Evolutionary conservation across 2,888 invertebrate genomes (phyloP).

Genomic region (Mesoligia furuncula): DNA sequence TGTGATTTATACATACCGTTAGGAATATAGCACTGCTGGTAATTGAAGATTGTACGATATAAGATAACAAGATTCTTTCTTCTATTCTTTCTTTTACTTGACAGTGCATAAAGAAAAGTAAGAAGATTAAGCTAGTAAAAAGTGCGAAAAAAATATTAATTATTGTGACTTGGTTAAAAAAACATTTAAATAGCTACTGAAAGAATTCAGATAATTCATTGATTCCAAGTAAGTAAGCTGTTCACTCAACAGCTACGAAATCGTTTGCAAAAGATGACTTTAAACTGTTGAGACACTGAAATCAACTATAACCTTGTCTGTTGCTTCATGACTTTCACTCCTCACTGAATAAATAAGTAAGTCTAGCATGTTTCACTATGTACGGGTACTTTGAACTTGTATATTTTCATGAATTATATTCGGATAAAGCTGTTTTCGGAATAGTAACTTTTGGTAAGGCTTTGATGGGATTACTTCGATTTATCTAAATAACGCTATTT

Average conservation of each 20-base stretch:
- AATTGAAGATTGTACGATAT: conserved; percentile 1
- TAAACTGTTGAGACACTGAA: conserved; percentile 26
- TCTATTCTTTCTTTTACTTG: not conserved
- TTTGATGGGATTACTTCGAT: conserved; percentile 10
- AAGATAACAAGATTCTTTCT: not conserved
- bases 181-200: not conserved
- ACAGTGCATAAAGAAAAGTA: not conserved
- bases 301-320: conserved; percentile 34
- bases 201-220: not conserved
- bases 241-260: conserved; percentile 15
- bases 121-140: not conserved
- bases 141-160: not conserved
- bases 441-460: not conserved
- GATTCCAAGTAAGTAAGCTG: conserved; percentile 6
- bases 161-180: not conserved
- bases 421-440: conserved; percentile 2
- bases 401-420: conserved; percentile 7
- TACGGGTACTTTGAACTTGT: conserved; percentile 34
- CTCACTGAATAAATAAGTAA: conserved; percentile 47
- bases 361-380: conserved; percentile 23
- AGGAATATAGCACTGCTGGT: conserved; percentile 17
- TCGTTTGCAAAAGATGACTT: conserved; percentile 7
- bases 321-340: conserved; percentile 54
- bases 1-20: conserved; percentile 6
- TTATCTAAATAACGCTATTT: conserved; percentile 3